Evolutionary conservation across 2,888 invertebrate genomes (phyloP).

Genomic region (Drosophila lutescens): DNA sequence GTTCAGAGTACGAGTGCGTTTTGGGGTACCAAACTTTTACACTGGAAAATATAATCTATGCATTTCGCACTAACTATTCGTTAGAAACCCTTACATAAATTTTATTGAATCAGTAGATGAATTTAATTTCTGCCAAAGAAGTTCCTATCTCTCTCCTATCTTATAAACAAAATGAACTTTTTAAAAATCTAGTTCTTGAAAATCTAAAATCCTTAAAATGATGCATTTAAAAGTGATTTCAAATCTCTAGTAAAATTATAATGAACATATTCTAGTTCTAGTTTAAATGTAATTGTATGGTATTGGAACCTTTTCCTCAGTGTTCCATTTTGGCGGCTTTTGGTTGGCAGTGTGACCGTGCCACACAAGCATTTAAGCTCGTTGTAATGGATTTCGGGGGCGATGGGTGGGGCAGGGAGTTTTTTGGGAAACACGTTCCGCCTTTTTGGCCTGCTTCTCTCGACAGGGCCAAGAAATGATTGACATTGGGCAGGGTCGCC

Average conservation of each 20-base stretch:
- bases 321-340: slow-evolving; percentile 1
- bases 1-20: slow-evolving; percentile 53
- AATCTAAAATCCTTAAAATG: too few species aligned
- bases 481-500: slow-evolving; percentile 76
- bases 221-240: too few species aligned
- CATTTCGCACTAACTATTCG: too few species aligned
- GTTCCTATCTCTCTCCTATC: too few species aligned
- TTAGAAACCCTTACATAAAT: too few species aligned
- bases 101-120: too few species aligned
- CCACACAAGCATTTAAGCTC: slow-evolving; percentile 41
- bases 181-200: too few species aligned
- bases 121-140: too few species aligned
- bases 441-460: slow-evolving; percentile 68
- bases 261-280: too few species aligned
- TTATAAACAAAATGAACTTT: too few species aligned
- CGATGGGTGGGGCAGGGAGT: neutral
- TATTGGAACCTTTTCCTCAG: neutral
- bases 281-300: neutral
- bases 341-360: slow-evolving; percentile 34
- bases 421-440: slow-evolving; percentile 64
- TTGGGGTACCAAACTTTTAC: slow-evolving; percentile 27
- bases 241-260: too few species aligned
- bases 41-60: neutral
- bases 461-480: slow-evolving; percentile 60
- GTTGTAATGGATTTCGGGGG: slow-evolving; percentile 56